phyloP scores from a whole-genome alignment of 35 echinoderm and acorn worm genomes.

The Stichopus chloronotus region DNA sequence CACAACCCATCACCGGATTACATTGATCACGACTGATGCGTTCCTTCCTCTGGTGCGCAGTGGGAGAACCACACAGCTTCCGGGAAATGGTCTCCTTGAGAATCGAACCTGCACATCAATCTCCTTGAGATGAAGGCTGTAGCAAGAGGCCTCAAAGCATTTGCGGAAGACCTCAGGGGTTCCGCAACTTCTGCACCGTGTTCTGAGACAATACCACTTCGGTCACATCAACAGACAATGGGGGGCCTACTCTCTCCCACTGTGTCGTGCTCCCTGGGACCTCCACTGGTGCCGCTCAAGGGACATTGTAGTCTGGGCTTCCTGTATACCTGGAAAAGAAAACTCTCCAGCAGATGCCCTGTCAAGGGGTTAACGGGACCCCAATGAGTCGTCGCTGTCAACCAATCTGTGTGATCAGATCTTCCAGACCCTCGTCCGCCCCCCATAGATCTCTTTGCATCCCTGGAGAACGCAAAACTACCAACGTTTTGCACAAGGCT shows the following conservation, averaged over 20 bases:
- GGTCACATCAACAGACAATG: slow-evolving; percentile 55
- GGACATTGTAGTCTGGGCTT: not conserved
- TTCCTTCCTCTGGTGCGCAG: not conserved
- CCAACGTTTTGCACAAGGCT: too few relatives aligned
- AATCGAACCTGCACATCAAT: slow-evolving; percentile 28
- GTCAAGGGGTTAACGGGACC: not conserved
- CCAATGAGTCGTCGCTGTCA: not conserved
- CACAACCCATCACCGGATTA: too few relatives aligned
- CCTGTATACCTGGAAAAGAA: not conserved
- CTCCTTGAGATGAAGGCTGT: not conserved
- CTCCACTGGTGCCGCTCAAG: not conserved
- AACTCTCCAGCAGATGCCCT: too few relatives aligned
- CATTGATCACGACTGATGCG: not conserved
- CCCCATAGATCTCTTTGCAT: slow-evolving; percentile 37
- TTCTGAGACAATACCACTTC: slow-evolving; percentile 37
- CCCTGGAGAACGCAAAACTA: not conserved
- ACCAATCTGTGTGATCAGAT: too few relatives aligned
- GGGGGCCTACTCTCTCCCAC: not conserved
- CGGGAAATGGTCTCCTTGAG: not conserved
- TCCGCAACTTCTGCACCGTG: not conserved
- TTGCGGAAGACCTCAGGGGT: not conserved
- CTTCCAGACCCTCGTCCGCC: not conserved
- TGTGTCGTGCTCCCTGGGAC: not conserved
- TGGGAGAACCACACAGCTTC: not conserved
- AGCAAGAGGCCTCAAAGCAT: not conserved